Conservation (phyloP, 2,113 vertebrate species). For the Elanoides forficatus region DNA sequence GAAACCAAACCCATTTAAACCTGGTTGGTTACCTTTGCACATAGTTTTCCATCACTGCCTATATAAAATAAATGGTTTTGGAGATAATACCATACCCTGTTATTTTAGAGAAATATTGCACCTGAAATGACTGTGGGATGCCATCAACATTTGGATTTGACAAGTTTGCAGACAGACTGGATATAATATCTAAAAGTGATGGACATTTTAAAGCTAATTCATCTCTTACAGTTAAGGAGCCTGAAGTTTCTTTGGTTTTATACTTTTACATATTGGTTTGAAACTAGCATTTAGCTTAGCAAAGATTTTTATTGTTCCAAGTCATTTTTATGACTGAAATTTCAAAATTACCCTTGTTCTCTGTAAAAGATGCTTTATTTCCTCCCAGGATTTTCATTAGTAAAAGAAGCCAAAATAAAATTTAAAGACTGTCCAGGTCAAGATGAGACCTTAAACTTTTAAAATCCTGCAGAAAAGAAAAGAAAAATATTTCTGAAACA, state of each 20-base stretch:
- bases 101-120: neutral
- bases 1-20: constrained; percentile 5
- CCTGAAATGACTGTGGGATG: neutral
- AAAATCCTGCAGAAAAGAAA: neutral
- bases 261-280: neutral
- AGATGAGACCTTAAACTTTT: neutral
- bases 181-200: neutral
- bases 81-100: neutral
- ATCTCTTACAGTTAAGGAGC: neutral
- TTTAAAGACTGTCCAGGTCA: neutral
- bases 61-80: neutral
- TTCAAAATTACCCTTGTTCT: neutral
- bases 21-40: neutral
- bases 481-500: neutral
- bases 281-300: neutral
- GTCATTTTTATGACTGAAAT: neutral
- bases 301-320: neutral
- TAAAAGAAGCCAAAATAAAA: neutral
- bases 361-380: neutral
- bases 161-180: neutral
- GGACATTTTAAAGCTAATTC: neutral
- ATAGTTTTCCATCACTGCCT: neutral
- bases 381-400: neutral
- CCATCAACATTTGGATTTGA: neutral
- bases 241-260: neutral